Base-by-base conservation (phyloP, 2,113 vertebrate genomes). In the Pseudolaguvia tuberculata region DNA sequence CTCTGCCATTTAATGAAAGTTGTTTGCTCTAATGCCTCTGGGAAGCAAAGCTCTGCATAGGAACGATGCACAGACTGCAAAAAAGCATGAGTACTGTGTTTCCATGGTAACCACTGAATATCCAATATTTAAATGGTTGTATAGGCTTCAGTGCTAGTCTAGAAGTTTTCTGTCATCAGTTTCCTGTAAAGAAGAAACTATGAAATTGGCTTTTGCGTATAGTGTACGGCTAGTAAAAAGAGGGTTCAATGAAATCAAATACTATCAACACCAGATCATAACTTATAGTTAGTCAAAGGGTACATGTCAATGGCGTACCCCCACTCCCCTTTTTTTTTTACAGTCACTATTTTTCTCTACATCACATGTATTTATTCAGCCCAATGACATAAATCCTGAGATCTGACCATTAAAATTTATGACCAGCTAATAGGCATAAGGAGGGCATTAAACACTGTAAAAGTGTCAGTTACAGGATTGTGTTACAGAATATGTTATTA, bases 41-140 rank as follows among this genome's bases (percentile, higher is more conserved):
- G 51, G 50, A 68, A 78, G 72, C 53, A 70, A 52, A 75, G 66
- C 45, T 78, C 88, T 87, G 89, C 87, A 86, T 89, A 88, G 91
- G 90, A 81, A 86, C 84, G 78, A 71, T 47, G 72, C 66, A 74
- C 50, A 42, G 71, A 77, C 78, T 23, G 68, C 65, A 75, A 77
- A 73, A 79, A 67, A 76, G 79, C 14, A 59, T 5, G 18, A 62
- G 66, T 77, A 67, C 74, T 55, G 50, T 53, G 80, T 82, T 82
- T 75, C 80, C 70, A 82, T 82, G 80, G 80, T 61, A 82, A 82
- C 80, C 52, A 79, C 39, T 27, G 42, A 75, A 77, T 67, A 67
- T 67, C 66, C 25, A 61, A 50, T 65, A 23, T 78, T 68, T 78
- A 78, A 80, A 74, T 67, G 72, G 59, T 35, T 81, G 47, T 72